Evolutionary conservation across 2,888 invertebrate species (phyloP).

Genomic region (Drosophila hamatofila): DNA sequence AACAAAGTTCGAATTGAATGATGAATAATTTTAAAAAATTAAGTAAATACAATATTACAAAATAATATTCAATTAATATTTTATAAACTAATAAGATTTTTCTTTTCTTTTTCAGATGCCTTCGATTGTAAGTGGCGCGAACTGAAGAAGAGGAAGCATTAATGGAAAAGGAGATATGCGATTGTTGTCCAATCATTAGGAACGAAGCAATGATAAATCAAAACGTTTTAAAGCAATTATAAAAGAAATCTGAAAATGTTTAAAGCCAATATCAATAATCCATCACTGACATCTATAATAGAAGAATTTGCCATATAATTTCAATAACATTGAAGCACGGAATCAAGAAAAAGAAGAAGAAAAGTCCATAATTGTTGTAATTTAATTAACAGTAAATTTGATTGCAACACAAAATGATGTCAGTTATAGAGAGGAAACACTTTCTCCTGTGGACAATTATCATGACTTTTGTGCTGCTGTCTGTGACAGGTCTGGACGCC

Average conservation of each 20-base stretch:
- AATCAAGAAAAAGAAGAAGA: slow-evolving; percentile 1
- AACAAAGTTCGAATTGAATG: background rate
- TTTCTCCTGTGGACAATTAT: slow-evolving; percentile 83
- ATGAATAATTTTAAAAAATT: background rate
- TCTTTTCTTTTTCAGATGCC: slow-evolving; percentile 26
- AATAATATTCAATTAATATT: background rate
- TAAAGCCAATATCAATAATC: slow-evolving; percentile 19
- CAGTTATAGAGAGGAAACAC: slow-evolving; percentile 83
- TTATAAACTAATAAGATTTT: background rate
- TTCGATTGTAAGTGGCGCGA: slow-evolving; percentile 22
- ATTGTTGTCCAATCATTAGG: background rate
- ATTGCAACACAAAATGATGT: slow-evolving; percentile 72
- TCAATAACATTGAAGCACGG: slow-evolving; percentile 13
- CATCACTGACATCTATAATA: slow-evolving; percentile 26
- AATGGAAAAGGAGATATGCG: slow-evolving; percentile 1
- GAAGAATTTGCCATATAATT: slow-evolving; percentile 27
- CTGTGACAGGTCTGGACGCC: slow-evolving; percentile 74
- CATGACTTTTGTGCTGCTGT: slow-evolving; percentile 74
- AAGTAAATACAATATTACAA: background rate
- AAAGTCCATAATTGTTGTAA: slow-evolving; percentile 21
- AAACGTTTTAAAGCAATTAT: slow-evolving; percentile 5
- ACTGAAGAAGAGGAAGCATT: slow-evolving; percentile 6
- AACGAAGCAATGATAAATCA: slow-evolving; percentile 18
- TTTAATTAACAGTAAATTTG: slow-evolving; percentile 22
- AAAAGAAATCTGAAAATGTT: slow-evolving; percentile 35